Percentiles rank a stretch among this genome's conserved stretches.
These are phyloP conservation scores for Napeogenes inachia DNA, from an alignment of 2,888 invertebrate species.

Conservation along the genomic window DNA sequence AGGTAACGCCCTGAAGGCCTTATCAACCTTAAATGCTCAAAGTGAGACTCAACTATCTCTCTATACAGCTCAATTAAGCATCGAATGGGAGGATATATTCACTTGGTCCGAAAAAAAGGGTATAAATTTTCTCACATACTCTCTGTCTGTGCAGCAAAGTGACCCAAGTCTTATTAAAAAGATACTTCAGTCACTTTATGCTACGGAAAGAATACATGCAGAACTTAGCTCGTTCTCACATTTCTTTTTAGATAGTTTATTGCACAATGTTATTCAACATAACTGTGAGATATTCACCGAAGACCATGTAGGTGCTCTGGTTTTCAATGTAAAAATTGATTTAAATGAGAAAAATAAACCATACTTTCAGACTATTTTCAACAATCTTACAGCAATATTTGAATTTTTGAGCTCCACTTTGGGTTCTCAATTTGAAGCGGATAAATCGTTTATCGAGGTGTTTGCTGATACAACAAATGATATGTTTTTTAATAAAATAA, in stretches of 20 bases:
- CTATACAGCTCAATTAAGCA: slow-evolving; percentile 61
- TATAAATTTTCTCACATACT: slow-evolving; percentile 54
- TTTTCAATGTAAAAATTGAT: slow-evolving; percentile 65
- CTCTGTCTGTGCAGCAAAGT: slow-evolving; percentile 63
- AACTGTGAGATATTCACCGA: slow-evolving; percentile 69
- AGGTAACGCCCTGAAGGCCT: slow-evolving; percentile 50
- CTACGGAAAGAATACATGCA: slow-evolving; percentile 59
- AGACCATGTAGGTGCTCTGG: slow-evolving; percentile 62
- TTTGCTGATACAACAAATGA: slow-evolving; percentile 59
- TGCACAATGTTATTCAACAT: slow-evolving; percentile 62
- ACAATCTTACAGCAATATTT: slow-evolving; percentile 67
- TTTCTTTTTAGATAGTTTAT: slow-evolving; percentile 61
- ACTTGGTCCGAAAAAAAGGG: slow-evolving; percentile 62
- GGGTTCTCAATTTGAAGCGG: slow-evolving; percentile 59
- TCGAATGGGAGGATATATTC: slow-evolving; percentile 69
- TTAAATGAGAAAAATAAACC: slow-evolving; percentile 54
- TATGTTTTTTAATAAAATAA: slow-evolving; percentile 66
- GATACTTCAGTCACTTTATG: slow-evolving; percentile 60
- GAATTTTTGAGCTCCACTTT: slow-evolving; percentile 68
- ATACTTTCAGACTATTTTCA: slow-evolving; percentile 63
- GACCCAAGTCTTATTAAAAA: slow-evolving; percentile 59
- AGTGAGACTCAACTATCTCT: slow-evolving; percentile 62
- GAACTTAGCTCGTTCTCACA: slow-evolving; percentile 65
- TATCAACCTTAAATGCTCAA: slow-evolving; percentile 51
- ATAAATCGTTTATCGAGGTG: slow-evolving; percentile 60